Percentiles rank a stretch among this genome's conserved stretches.
phyloP scores from a whole-genome alignment of 2,797 vertebrate genomes.

The Sebastes itinus region DNA sequence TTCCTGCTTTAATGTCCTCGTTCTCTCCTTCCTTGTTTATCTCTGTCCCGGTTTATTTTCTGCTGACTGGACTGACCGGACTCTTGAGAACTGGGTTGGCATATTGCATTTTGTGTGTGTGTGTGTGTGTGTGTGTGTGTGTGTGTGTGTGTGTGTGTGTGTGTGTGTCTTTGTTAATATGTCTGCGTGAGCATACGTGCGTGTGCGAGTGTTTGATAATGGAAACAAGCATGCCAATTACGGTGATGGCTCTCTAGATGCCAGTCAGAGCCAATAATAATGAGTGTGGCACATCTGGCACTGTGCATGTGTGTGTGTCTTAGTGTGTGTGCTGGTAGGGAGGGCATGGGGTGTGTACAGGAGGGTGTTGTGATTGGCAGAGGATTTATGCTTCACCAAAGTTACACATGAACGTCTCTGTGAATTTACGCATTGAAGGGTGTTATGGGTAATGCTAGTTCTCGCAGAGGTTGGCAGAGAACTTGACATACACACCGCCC shows the following conservation, averaged over 20 bases:
- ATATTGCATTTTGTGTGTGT: not conserved
- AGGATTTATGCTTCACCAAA: not conserved
- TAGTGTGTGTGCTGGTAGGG: conserved; percentile 8
- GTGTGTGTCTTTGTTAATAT: conserved; percentile 1
- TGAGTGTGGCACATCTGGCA: conserved; percentile 89
- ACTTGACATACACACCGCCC: not conserved
- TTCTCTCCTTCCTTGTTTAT: conserved; percentile 15
- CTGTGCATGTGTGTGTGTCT: conserved; percentile 11
- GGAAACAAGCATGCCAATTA: conserved; percentile 92
- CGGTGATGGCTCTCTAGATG: conserved; percentile 87
- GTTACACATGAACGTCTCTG: not conserved
- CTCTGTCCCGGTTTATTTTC: conserved; percentile 25
- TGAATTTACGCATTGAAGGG: not conserved
- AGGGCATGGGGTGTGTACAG: not conserved
- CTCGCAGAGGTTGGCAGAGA: not conserved
- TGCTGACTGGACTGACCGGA: conserved; percentile 47
- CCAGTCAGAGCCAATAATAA: conserved; percentile 86
- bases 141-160: not conserved
- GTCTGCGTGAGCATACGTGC: conserved; percentile 78
- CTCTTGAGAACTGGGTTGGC: conserved; percentile 44
- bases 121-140: not conserved
- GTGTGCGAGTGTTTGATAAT: conserved; percentile 83
- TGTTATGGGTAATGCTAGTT: not conserved
- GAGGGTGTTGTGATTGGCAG: not conserved
- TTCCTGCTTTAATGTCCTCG: not conserved